Conservation (phyloP, 2,888 invertebrate species). For the Tigriopus californicus region DNA sequence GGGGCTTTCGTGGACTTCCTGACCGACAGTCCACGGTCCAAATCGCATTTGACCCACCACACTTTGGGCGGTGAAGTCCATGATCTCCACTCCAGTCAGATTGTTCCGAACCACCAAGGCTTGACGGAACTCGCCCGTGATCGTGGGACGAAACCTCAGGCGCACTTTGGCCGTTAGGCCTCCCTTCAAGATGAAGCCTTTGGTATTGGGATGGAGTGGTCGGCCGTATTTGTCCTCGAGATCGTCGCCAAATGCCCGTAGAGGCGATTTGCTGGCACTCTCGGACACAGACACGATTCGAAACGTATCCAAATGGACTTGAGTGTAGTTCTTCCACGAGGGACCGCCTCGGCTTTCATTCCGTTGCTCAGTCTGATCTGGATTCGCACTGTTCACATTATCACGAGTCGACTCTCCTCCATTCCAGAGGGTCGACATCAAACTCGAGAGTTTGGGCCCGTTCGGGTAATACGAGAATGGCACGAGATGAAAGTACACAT, state of each 20-base stretch:
- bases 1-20: not conserved
- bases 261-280: not conserved
- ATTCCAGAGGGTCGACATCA: not conserved
- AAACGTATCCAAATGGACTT: not conserved
- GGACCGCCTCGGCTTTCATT: not conserved
- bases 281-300: not conserved
- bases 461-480: constrained; percentile 48
- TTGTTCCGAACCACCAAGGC: constrained; percentile 50
- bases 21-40: constrained; percentile 62
- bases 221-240: not conserved
- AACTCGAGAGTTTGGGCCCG: constrained; percentile 31
- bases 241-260: not conserved
- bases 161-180: not conserved
- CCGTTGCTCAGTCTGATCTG: too few species aligned
- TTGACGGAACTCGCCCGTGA: not conserved
- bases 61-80: constrained; percentile 63
- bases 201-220: not conserved
- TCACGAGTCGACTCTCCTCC: too few species aligned
- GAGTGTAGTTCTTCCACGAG: not conserved
- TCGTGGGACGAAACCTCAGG: not conserved
- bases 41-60: constrained; percentile 70
- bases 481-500: constrained; percentile 51
- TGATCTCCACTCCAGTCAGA: constrained; percentile 69
- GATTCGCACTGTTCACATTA: too few species aligned
- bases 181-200: not conserved